Percentiles rank a stretch among this genome's conserved stretches.
phyloP scores from a whole-genome alignment of 2,888 invertebrate genomes.

The Prosapia bicincta region DNA sequence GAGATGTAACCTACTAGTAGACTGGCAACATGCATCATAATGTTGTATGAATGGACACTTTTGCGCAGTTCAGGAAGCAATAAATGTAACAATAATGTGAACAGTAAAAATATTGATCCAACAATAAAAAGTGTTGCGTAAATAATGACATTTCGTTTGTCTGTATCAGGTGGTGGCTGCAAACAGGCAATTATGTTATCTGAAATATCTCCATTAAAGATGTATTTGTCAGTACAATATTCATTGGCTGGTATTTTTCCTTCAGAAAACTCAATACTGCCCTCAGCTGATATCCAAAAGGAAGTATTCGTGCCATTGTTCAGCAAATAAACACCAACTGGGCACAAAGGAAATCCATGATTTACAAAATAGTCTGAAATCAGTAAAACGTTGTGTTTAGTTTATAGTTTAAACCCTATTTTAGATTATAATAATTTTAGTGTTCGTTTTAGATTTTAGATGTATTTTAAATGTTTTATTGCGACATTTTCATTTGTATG shows the following conservation, averaged over 20 bases:
- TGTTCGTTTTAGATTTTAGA: too few species aligned
- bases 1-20: constrained; percentile 34
- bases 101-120: constrained; percentile 34
- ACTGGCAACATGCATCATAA: constrained; percentile 35
- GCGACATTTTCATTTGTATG: too few species aligned
- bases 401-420: too few species aligned
- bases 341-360: background rate
- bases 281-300: background rate
- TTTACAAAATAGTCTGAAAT: background rate
- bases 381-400: too few species aligned
- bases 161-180: background rate
- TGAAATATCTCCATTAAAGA: background rate
- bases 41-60: constrained; percentile 33
- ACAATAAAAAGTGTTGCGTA: constrained; percentile 34
- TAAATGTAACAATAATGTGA: constrained; percentile 34
- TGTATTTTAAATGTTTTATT: too few species aligned
- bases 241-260: background rate
- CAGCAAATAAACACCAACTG: background rate
- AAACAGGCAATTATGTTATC: constrained; percentile 10
- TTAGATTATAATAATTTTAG: too few species aligned
- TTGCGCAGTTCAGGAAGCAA: constrained; percentile 34
- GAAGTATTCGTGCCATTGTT: background rate
- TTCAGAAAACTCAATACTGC: background rate
- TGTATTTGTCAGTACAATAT: constrained; percentile 17
- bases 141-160: background rate